phyloP scores from a whole-genome alignment of 2,113 vertebrate species.

The Petrocephalus zakoni region DNA sequence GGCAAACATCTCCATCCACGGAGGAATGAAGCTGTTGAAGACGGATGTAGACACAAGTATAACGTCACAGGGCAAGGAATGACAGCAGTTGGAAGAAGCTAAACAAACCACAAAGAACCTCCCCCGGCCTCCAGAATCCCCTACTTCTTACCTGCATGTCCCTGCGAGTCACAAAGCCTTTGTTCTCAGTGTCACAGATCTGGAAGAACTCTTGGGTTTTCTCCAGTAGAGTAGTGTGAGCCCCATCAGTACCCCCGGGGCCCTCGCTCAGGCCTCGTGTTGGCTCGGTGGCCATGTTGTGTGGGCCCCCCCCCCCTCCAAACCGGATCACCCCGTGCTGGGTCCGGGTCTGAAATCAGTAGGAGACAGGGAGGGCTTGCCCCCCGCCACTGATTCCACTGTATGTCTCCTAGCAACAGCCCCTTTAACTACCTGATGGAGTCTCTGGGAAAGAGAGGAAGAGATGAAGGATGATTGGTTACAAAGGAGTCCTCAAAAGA shows the following conservation, averaged over 20 bases:
- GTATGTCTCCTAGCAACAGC: constrained; percentile 3
- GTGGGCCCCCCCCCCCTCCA: background rate
- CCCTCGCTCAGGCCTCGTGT: constrained; percentile 26
- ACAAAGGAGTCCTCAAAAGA: background rate
- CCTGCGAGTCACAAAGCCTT: constrained; percentile 73
- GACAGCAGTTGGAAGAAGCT: background rate
- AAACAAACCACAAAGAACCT: background rate
- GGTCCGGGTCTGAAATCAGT: background rate
- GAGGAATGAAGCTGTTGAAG: background rate
- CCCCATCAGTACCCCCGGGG: constrained; percentile 38
- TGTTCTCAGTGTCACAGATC: constrained; percentile 80
- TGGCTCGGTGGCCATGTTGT: constrained; percentile 26
- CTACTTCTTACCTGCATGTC: constrained; percentile 78
- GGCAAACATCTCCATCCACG: background rate
- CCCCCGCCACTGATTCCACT: background rate
- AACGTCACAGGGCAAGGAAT: background rate
- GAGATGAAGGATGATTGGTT: background rate
- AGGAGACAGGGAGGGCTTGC: background rate
- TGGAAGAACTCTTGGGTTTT: constrained; percentile 85
- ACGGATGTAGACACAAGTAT: background rate
- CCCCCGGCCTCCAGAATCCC: background rate
- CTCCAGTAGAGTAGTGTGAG: constrained; percentile 53
- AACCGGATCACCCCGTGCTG: background rate
- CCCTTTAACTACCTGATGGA: background rate
- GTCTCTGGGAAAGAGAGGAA: background rate